A percentile compares a stretch with the other conserved stretches of the same genome.
phyloP scores from a whole-genome alignment of 2,113 vertebrate genomes.

The Spea bombifrons region DNA sequence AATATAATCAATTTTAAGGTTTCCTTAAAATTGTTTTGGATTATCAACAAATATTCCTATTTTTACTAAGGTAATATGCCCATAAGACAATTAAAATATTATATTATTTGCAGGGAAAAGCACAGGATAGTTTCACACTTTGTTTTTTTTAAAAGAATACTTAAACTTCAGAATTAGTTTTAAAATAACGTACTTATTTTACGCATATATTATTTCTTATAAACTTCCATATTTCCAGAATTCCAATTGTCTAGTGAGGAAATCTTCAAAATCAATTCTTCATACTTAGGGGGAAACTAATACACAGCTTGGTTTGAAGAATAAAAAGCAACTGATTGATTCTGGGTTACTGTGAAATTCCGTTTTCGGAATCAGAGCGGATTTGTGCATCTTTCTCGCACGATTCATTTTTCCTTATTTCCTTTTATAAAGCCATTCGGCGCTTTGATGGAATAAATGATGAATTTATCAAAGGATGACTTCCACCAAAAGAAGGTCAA shows the following conservation, averaged over 20 bases:
- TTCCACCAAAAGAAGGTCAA: conserved; percentile 46
- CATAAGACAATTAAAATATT: too few relatives aligned
- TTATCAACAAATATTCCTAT: too few relatives aligned
- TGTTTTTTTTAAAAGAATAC: conserved; percentile 10
- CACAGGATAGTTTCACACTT: too few relatives aligned
- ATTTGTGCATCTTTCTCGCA: conserved; percentile 51
- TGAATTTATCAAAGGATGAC: conserved; percentile 50
- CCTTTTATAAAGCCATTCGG: conserved; percentile 41
- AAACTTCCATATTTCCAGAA: conserved; percentile 32
- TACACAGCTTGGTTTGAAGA: conserved; percentile 53
- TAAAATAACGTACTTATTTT: conserved; percentile 31
- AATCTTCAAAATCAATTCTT: conserved; percentile 48
- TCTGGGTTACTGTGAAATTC: conserved; percentile 57
- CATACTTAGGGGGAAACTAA: conserved; percentile 50
- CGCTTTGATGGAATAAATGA: conserved; percentile 52
- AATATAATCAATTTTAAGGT: too few relatives aligned
- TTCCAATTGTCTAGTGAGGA: conserved; percentile 45
- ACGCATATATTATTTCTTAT: conserved; percentile 40
- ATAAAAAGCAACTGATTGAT: conserved; percentile 54
- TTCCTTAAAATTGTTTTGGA: too few relatives aligned
- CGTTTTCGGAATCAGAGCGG: conserved; percentile 52
- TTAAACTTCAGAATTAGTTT: conserved; percentile 6
- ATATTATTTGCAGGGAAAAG: too few relatives aligned
- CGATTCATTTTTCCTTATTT: conserved; percentile 19
- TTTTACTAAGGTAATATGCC: too few relatives aligned